Conservation (phyloP, 2,113 vertebrate genomes). For the Sminthopsis crassicaudata region DNA sequence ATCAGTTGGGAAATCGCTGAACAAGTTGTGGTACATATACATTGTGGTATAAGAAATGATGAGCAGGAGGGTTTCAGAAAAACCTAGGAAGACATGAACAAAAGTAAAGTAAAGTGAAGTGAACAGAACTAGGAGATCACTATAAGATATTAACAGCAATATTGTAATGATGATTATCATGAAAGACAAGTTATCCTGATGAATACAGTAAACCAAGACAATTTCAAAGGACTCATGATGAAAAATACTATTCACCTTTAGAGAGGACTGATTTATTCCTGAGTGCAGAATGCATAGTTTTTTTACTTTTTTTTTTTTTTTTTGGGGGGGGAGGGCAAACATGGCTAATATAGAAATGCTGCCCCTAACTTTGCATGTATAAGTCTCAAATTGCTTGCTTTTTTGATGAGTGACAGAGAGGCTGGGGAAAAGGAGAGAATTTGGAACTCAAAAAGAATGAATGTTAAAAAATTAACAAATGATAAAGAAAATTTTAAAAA, state of each 20-base stretch:
- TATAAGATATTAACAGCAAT: not conserved
- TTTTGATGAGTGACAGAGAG: not conserved
- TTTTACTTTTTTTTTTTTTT: not conserved
- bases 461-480: not conserved
- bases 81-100: not conserved
- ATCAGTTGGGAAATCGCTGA: too few relatives aligned
- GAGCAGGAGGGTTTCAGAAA: not conserved
- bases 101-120: too few relatives aligned
- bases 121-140: not conserved
- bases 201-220: not conserved
- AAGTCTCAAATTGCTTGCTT: not conserved
- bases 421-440: not conserved
- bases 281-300: not conserved
- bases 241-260: not conserved
- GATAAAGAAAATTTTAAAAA: not conserved
- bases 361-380: not conserved
- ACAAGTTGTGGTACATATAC: not conserved
- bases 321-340: not conserved
- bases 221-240: not conserved
- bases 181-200: not conserved
- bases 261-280: not conserved
- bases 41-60: not conserved
- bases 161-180: not conserved
- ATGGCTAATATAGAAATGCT: not conserved
- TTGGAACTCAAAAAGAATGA: not conserved